These are phyloP conservation scores for Brenthis ino DNA, from an alignment of 2,888 invertebrate genomes.

Conservation along the genomic window DNA sequence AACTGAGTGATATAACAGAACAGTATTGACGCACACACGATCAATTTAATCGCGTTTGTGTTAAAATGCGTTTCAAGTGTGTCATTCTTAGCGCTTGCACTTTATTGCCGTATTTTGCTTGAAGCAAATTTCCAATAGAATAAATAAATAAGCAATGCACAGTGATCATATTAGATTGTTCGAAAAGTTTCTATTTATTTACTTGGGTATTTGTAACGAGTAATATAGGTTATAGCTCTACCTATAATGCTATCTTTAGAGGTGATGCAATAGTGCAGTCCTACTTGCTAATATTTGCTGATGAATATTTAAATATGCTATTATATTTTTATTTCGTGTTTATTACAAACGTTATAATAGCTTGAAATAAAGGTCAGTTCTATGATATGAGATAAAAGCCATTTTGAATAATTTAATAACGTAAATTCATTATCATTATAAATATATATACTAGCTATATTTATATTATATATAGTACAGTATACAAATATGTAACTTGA, in stretches of 20 bases:
- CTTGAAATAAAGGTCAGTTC: too few relatives aligned
- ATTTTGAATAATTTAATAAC: too few relatives aligned
- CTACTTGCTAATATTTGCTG: slow-evolving; percentile 45
- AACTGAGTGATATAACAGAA: slow-evolving; percentile 44
- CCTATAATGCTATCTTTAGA: slow-evolving; percentile 52
- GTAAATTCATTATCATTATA: too few relatives aligned
- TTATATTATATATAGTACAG: too few relatives aligned
- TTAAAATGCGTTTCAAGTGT: slow-evolving; percentile 2
- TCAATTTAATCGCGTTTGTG: slow-evolving; percentile 24
- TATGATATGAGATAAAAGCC: too few relatives aligned
- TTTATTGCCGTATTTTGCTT: slow-evolving; percentile 22
- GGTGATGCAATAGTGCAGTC: slow-evolving; percentile 58
- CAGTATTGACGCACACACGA: slow-evolving; percentile 35
- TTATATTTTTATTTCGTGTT: background rate
- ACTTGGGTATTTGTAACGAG: slow-evolving; percentile 23
- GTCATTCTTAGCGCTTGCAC: slow-evolving; percentile 1
- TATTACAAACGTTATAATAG: too few relatives aligned
- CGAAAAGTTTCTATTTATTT: slow-evolving; percentile 18
- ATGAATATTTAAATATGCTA: slow-evolving; percentile 21
- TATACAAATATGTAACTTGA: too few relatives aligned
- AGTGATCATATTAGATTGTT: background rate
- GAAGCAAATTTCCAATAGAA: background rate
- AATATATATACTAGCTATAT: too few relatives aligned
- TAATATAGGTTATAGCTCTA: slow-evolving; percentile 14
- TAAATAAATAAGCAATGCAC: slow-evolving; percentile 23